Base-by-base conservation (phyloP, 53 echinoderm and acorn worm genomes). In the Crossaster papposus region DNA sequence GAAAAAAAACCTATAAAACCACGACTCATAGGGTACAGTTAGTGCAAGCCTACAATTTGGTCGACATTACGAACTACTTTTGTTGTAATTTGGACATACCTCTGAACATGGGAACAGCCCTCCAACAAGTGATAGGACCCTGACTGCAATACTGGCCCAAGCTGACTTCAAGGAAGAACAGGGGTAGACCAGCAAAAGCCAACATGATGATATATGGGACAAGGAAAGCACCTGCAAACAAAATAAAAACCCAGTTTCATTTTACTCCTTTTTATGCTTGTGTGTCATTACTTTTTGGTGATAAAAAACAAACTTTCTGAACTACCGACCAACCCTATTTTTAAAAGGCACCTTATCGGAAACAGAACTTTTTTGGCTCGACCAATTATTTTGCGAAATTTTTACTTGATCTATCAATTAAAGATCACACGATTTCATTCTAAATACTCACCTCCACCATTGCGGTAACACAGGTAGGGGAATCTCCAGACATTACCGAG, bases 161-260 rank as follows among this genome's bases (percentile, higher is more conserved):
- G 53, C 94, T 93, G 53, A 97, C 94, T 58, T 97, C 97, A 77
- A 97, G 81, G 77, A 97, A 86, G 78, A 97, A 97, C 38, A 97
- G 65, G 10, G 97, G 97, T 22, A 97, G 85, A 53, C 97, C 97
- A 76, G 97, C 97, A 86, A 97, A 97, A 18, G 93, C 93, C 94
- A 97, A 92, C 97, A 97, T 97, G 65, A 97, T 94, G 30, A 90
- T 79, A 74, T 97, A 97, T 0, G 97, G 97, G 36, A 97, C 95
- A 28, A 97, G 86, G 58, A 97, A 97, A 23, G 97, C 97, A 92
- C 97, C 97, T 97, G 84, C 62, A 77, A 30, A 76, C 85, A 79
- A 51, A 24, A 79, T 53, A 52, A 50, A 76, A 30, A 30, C 17
- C 2, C 12, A 18, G 2, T 58, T 15, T 1, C 58, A 58, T 11